A percentile compares a stretch with the other conserved stretches of the same genome.
phyloP scores from a whole-genome alignment of 2,888 invertebrate genomes.

The Clunio marinus region DNA sequence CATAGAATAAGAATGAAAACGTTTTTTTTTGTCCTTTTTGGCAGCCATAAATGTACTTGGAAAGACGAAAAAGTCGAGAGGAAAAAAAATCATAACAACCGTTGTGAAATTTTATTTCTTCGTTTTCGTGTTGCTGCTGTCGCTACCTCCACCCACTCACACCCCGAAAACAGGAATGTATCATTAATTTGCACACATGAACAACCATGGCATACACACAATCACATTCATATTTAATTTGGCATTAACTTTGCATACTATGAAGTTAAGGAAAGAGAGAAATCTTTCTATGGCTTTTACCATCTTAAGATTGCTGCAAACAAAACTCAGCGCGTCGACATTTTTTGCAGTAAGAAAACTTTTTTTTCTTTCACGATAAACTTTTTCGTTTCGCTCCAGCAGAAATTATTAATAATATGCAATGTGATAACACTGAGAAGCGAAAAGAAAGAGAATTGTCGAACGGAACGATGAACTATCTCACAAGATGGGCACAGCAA shows the following conservation, averaged over 20 bases:
- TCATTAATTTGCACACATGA: conserved; percentile 38
- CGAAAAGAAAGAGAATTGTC: too few species aligned
- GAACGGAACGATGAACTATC: too few species aligned
- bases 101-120: neutral
- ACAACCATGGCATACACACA: conserved; percentile 31
- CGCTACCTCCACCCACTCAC: conserved; percentile 5
- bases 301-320: conserved; percentile 21
- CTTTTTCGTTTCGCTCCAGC: conserved; percentile 28
- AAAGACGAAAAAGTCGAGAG: neutral
- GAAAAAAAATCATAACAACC: neutral
- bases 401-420: conserved; percentile 35
- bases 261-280: neutral
- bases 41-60: too few species aligned
- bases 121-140: neutral
- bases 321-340: neutral
- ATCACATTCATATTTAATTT: conserved; percentile 37
- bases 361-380: neutral
- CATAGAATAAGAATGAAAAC: neutral
- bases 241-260: conserved; percentile 37
- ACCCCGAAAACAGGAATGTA: neutral
- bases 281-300: conserved; percentile 27
- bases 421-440: conserved; percentile 30
- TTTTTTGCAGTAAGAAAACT: neutral
- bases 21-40: neutral
- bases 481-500: neutral